phyloP scores from a whole-genome alignment of 2,888 invertebrate species.

The Latrodectus hesperus region DNA sequence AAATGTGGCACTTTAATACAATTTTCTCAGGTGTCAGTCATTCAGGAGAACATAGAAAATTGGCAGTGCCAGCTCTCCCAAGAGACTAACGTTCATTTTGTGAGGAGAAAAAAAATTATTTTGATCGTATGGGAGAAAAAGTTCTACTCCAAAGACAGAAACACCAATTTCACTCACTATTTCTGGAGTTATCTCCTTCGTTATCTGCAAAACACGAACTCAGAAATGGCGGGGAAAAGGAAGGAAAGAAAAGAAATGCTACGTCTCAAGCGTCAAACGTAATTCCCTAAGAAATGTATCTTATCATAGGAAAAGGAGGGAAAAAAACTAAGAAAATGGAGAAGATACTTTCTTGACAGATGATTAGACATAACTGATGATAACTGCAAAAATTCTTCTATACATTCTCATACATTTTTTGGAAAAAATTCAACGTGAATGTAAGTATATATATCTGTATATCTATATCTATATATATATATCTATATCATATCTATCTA shows the following conservation, averaged over 20 bases:
- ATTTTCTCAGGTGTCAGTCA: slow-evolving; percentile 4
- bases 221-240: neutral
- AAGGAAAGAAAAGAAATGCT: slow-evolving; percentile 15
- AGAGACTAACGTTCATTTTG: neutral
- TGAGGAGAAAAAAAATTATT: neutral
- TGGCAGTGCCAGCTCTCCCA: slow-evolving; percentile 6
- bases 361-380: slow-evolving; percentile 64
- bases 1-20: neutral
- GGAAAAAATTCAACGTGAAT: neutral
- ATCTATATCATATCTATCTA: too few species aligned
- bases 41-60: slow-evolving; percentile 12
- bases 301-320: slow-evolving; percentile 23
- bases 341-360: slow-evolving; percentile 51
- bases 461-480: neutral
- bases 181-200: slow-evolving; percentile 37
- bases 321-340: neutral
- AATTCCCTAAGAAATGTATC: slow-evolving; percentile 63
- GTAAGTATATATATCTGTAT: neutral
- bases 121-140: slow-evolving; percentile 14
- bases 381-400: slow-evolving; percentile 52
- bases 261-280: slow-evolving; percentile 53
- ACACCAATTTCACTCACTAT: slow-evolving; percentile 39
- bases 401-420: neutral
- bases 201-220: slow-evolving; percentile 25
- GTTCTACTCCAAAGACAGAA: slow-evolving; percentile 33